Evolutionary conservation across 2,113 vertebrate species (phyloP).

Genomic region (Eira barbara): DNA sequence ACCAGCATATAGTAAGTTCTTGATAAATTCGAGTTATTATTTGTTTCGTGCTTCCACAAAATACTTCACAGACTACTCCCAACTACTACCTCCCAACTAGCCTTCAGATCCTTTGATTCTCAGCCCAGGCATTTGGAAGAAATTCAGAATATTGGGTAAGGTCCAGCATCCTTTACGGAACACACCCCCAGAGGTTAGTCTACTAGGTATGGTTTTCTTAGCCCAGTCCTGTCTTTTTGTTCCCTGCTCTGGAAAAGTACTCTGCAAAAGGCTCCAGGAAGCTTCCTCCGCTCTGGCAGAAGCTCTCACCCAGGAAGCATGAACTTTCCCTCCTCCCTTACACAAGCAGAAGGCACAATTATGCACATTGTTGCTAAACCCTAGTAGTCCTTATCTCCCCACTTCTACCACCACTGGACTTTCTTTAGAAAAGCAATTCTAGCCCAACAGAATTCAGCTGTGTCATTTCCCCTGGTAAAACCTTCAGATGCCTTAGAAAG

Average conservation of each 20-base stretch:
- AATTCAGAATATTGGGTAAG: background rate
- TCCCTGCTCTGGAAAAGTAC: background rate
- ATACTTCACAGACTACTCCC: background rate
- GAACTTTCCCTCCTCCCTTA: background rate
- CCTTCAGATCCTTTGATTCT: background rate
- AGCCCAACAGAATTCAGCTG: background rate
- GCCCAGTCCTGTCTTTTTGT: background rate
- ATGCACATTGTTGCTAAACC: background rate
- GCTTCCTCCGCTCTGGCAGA: background rate
- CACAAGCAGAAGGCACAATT: background rate
- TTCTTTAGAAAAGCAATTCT: conserved; percentile 1
- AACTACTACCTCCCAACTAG: background rate
- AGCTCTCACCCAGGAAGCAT: background rate
- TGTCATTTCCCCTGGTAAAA: background rate
- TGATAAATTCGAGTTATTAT: background rate
- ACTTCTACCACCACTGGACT: background rate
- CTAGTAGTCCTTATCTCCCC: background rate
- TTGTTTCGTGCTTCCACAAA: background rate
- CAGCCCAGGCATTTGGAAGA: conserved; percentile 13
- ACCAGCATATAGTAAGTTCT: background rate
- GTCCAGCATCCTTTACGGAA: background rate
- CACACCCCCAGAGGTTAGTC: background rate
- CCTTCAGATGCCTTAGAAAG: background rate
- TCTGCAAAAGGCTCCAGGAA: background rate
- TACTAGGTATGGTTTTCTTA: background rate